Percentiles rank a stretch among this genome's conserved stretches.
Conservation (phyloP, 2,797 vertebrate species). For the Naso thynnoides region DNA sequence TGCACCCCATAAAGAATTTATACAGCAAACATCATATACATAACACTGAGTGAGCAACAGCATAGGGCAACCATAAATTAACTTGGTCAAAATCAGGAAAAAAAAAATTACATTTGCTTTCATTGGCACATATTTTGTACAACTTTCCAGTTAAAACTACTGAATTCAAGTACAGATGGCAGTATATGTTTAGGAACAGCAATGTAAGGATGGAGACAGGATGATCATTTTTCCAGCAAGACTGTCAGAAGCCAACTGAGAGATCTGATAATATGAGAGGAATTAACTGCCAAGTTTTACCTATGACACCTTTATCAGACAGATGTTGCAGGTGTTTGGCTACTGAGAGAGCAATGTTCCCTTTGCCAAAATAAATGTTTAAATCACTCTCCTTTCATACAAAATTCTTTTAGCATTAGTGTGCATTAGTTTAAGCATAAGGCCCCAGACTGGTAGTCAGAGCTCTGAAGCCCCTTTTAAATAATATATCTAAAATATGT, state of each 20-base stretch:
- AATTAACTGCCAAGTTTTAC: slow-evolving; percentile 40
- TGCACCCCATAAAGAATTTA: slow-evolving; percentile 58
- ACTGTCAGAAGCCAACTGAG: slow-evolving; percentile 24
- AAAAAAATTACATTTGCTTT: slow-evolving; percentile 49
- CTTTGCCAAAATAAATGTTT: slow-evolving; percentile 15
- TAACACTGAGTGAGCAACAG: slow-evolving; percentile 75
- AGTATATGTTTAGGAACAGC: slow-evolving; percentile 47
- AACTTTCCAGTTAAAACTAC: slow-evolving; percentile 57
- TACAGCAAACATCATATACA: slow-evolving; percentile 69
- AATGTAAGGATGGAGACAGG: slow-evolving; percentile 24
- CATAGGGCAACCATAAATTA: slow-evolving; percentile 69
- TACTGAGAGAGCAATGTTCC: slow-evolving; percentile 40
- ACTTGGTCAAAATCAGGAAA: slow-evolving; percentile 43
- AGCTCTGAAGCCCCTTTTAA: not conserved
- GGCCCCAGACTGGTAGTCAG: slow-evolving; percentile 4
- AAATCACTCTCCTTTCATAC: slow-evolving; percentile 19
- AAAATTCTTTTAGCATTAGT: slow-evolving; percentile 1
- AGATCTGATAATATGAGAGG: slow-evolving; percentile 15
- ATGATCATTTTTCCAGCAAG: slow-evolving; percentile 13
- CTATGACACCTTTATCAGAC: slow-evolving; percentile 14
- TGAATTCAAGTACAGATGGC: slow-evolving; percentile 71
- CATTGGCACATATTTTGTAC: slow-evolving; percentile 79
- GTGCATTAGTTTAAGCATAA: slow-evolving; percentile 26
- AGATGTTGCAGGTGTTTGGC: slow-evolving; percentile 51
- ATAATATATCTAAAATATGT: slow-evolving; percentile 2